Percentiles rank a stretch among this genome's conserved stretches.
Conservation (phyloP, 2,113 vertebrate species). For the Leuciscus idus region DNA sequence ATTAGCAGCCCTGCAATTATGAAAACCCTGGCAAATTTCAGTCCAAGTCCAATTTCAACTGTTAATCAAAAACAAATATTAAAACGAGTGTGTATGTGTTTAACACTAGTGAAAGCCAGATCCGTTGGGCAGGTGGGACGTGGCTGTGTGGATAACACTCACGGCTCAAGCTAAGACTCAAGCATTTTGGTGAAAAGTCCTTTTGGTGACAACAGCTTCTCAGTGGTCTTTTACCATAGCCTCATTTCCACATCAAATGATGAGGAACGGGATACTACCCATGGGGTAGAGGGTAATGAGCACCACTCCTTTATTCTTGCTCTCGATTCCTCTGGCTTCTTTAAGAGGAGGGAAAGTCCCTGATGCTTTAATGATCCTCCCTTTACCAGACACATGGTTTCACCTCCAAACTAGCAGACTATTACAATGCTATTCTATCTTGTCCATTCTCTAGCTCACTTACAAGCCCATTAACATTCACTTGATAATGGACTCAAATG, state of each 20-base stretch:
- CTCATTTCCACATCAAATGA: constrained; percentile 70
- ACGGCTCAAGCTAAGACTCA: constrained; percentile 23
- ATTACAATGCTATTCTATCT: constrained; percentile 62
- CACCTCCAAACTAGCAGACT: constrained; percentile 51
- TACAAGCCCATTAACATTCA: constrained; percentile 53
- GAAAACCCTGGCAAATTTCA: background rate
- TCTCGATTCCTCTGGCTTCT: constrained; percentile 56
- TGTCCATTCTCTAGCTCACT: constrained; percentile 62
- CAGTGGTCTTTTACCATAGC: constrained; percentile 55
- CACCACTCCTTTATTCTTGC: constrained; percentile 51
- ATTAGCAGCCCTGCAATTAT: constrained; percentile 37
- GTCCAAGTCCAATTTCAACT: constrained; percentile 40
- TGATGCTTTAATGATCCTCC: constrained; percentile 62
- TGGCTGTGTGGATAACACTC: constrained; percentile 28
- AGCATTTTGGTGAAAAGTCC: constrained; percentile 47
- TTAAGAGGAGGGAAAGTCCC: constrained; percentile 57
- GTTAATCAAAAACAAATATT: constrained; percentile 44
- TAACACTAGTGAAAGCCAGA: constrained; percentile 24
- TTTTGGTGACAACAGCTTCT: constrained; percentile 60
- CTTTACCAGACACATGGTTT: constrained; percentile 62
- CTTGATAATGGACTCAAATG: constrained; percentile 42
- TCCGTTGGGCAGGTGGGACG: constrained; percentile 43
- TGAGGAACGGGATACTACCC: constrained; percentile 62
- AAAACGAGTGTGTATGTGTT: background rate
- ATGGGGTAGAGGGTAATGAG: constrained; percentile 63